A percentile compares a stretch with the other conserved stretches of the same genome.
Evolutionary conservation across 64 coral and sea anemone species (phyloP).

Genomic region (Montipora efflorescens): DNA sequence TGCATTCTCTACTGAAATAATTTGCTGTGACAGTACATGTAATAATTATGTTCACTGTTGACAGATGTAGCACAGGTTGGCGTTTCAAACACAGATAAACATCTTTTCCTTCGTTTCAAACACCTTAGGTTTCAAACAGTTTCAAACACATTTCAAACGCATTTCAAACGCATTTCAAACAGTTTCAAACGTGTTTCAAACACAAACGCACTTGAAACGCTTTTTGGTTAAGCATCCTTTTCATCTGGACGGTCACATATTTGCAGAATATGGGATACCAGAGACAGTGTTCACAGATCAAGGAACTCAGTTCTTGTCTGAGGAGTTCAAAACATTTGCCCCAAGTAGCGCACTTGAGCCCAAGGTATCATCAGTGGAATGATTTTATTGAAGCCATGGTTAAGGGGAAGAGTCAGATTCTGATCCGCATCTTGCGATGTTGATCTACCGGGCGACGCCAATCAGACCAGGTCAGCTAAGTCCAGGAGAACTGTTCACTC

Average conservation of each 20-base stretch:
- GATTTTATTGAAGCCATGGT: conserved; percentile 11
- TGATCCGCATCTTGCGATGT: conserved; percentile 35
- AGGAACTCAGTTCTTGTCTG: conserved; percentile 1
- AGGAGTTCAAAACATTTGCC: conserved; percentile 20
- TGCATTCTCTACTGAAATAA: too few species aligned
- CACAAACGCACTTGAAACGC: too few species aligned
- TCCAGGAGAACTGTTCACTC: background rate
- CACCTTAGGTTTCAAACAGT: too few species aligned
- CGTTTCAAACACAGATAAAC: too few species aligned
- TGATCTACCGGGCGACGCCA: background rate
- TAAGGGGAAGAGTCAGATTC: conserved; percentile 2
- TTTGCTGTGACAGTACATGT: too few species aligned
- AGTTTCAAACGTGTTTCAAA: too few species aligned
- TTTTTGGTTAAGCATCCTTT: too few species aligned
- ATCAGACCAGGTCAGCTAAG: conserved; percentile 37
- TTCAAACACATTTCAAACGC: too few species aligned
- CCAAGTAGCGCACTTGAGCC: background rate
- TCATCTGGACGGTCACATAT: background rate
- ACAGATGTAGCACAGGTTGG: too few species aligned
- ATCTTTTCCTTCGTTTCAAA: too few species aligned
- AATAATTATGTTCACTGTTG: too few species aligned
- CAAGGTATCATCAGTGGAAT: conserved; percentile 24
- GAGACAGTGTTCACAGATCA: background rate
- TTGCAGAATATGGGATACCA: conserved; percentile 15
- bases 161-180: too few species aligned